These are phyloP conservation scores for Takifugu ocellatus DNA, from an alignment of 2,797 vertebrate species.

Conservation along the genomic window DNA sequence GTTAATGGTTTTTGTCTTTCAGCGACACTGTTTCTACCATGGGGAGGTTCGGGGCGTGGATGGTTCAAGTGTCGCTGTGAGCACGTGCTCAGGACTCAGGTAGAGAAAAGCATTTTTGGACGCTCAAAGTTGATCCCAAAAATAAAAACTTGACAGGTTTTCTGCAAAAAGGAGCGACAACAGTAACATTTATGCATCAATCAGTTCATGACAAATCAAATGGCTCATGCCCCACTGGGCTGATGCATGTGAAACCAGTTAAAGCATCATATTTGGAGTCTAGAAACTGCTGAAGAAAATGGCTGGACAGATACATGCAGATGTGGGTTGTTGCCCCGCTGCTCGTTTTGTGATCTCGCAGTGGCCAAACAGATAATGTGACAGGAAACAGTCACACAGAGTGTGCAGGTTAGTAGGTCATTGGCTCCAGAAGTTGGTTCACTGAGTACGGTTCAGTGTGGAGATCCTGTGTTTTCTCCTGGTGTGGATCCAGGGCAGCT, in stretches of 20 bases:
- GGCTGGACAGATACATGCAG: neutral
- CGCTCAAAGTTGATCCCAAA: neutral
- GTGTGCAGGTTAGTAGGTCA: conserved; percentile 53
- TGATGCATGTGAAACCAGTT: too few relatives aligned
- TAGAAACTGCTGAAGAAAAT: too few relatives aligned
- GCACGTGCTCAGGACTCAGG: conserved; percentile 89
- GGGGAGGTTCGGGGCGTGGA: conserved; percentile 78
- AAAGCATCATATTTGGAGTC: too few relatives aligned
- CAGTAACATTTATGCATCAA: neutral
- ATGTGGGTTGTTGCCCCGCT: neutral
- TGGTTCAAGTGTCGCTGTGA: conserved; percentile 83
- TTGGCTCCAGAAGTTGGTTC: conserved; percentile 39
- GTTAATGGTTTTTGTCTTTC: conserved; percentile 34
- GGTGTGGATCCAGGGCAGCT: conserved; percentile 36
- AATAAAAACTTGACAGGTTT: neutral
- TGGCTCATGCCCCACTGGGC: too few relatives aligned
- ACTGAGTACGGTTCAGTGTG: conserved; percentile 47
- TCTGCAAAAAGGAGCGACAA: conserved; percentile 1
- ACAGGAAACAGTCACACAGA: conserved; percentile 25
- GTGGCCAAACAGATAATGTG: conserved; percentile 10
- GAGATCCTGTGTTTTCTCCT: conserved; percentile 47
- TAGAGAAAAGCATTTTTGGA: conserved; percentile 60
- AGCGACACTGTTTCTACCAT: conserved; percentile 95
- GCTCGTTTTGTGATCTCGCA: conserved; percentile 8
- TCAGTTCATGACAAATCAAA: neutral